Evolutionary conservation across 2,797 vertebrate genomes (phyloP), one percentile per base, ranked within the genome.

Genomic region (Salmo trutta): DNA sequence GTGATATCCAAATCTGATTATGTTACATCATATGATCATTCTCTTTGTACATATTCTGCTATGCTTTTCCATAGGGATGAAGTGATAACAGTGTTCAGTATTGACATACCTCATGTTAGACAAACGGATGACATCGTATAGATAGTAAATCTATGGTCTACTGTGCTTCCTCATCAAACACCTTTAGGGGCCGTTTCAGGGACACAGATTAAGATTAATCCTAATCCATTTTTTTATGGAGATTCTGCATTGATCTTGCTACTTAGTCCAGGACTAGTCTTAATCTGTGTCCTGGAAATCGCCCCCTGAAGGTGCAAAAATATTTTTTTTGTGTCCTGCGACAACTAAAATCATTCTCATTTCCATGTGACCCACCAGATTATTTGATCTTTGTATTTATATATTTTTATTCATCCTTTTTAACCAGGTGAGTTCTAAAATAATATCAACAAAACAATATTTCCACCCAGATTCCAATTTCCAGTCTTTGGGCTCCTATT

Each of bases 1-100:
- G 89, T 91, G 91, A 93, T 95, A 95, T 95, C 41, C 10, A 47
- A 14, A 94, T 93, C 41, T 67, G 67, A 85, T 74, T 73, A 89
- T 93, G 81, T 81, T 86, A 90, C 83, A 90, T 89, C 71, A 92
- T 92, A 90, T 93, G 41, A 47, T 47, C 10, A 47, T 47, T 47
- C 0, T 91, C 90, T 86, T 92, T 86, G 91, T 90, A 77, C 85
- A 93, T 91, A 92, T 82, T 90, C 90, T 88, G 82, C 24, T 77
- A 81, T 86, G 67, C 71, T 92, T 94, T 86, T 94, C 94, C 92
- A 95, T 94, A 88, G 90, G 89, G 90, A 91, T 92, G 85, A 94
- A 94, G 90, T 94, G n/a, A 62, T 94, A 94, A 95, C 87, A 94
- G 92, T 88, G 92, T 92, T 81, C 85, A 66, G 66, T 74, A 88